Percentiles rank a stretch among this genome's conserved stretches.
Conservation (phyloP, 1,140 invertebrate species). For the Olivierus martensii region DNA sequence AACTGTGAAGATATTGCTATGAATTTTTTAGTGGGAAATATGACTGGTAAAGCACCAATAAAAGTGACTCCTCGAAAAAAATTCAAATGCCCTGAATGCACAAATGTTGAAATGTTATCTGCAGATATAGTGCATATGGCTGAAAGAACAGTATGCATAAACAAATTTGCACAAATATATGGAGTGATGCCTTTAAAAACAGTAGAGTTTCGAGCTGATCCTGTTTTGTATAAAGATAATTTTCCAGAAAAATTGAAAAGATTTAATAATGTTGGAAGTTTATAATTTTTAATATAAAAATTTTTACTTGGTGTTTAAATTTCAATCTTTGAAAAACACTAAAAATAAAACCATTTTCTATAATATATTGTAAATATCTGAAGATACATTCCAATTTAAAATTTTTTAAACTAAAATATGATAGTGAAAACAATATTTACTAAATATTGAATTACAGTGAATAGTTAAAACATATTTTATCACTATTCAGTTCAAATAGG, state of each 20-base stretch:
- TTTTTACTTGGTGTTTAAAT: too few relatives aligned
- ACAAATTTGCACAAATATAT: constrained; percentile 67
- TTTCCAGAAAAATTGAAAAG: constrained; percentile 74
- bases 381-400: too few relatives aligned
- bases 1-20: constrained; percentile 93
- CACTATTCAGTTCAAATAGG: too few relatives aligned
- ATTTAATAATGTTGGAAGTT: constrained; percentile 80
- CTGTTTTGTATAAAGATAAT: constrained; percentile 79
- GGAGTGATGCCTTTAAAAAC: constrained; percentile 73
- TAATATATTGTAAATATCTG: too few relatives aligned
- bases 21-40: constrained; percentile 81
- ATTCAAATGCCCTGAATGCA: constrained; percentile 92
- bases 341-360: too few relatives aligned
- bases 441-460: too few relatives aligned
- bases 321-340: too few relatives aligned
- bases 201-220: constrained; percentile 88
- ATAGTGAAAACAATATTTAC: too few relatives aligned
- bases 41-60: constrained; percentile 84
- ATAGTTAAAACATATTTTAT: too few relatives aligned
- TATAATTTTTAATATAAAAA: constrained; percentile 38
- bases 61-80: constrained; percentile 97
- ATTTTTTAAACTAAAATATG: too few relatives aligned
- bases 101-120: constrained; percentile 85
- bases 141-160: constrained; percentile 81
- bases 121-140: constrained; percentile 86